Percentiles rank a stretch among this genome's conserved stretches.
Evolutionary conservation across 2,888 invertebrate species (phyloP).

Genomic region (Congeria kusceri): DNA sequence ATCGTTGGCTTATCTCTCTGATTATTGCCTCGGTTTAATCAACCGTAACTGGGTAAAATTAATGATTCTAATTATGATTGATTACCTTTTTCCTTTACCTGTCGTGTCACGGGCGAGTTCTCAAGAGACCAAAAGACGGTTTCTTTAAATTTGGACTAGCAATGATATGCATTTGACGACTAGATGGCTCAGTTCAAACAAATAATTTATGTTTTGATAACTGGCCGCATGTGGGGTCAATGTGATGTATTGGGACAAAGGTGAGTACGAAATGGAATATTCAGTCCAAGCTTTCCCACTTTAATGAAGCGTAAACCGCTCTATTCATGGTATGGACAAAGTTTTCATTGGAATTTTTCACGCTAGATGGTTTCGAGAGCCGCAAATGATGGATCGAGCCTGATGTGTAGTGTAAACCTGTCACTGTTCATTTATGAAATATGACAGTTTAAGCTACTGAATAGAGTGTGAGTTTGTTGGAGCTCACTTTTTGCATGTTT

Average conservation of each 20-base stretch:
- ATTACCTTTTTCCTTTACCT: too few relatives aligned
- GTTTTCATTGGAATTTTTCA: not conserved
- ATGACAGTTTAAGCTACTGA: slow-evolving; percentile 4
- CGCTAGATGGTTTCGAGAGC: not conserved
- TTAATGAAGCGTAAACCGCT: not conserved
- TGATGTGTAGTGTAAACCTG: not conserved
- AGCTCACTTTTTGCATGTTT: too few relatives aligned
- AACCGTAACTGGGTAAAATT: not conserved
- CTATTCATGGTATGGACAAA: not conserved
- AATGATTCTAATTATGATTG: too few relatives aligned
- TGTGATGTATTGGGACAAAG: not conserved
- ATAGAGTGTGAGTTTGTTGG: not conserved
- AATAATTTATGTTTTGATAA: slow-evolving; percentile 7
- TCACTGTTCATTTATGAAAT: slow-evolving; percentile 2
- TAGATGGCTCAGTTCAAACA: not conserved
- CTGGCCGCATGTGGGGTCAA: slow-evolving; percentile 3
- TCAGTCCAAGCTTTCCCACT: not conserved
- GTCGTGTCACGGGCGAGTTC: too few relatives aligned
- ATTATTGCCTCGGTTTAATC: not conserved
- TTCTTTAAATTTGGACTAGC: too few relatives aligned
- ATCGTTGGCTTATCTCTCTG: slow-evolving; percentile 1
- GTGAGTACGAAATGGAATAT: not conserved
- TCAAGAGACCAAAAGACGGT: too few relatives aligned
- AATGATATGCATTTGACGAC: too few relatives aligned
- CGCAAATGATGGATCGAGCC: not conserved